phyloP scores from a whole-genome alignment of 2,888 invertebrate genomes.

The Conops quadrifasciatus region DNA sequence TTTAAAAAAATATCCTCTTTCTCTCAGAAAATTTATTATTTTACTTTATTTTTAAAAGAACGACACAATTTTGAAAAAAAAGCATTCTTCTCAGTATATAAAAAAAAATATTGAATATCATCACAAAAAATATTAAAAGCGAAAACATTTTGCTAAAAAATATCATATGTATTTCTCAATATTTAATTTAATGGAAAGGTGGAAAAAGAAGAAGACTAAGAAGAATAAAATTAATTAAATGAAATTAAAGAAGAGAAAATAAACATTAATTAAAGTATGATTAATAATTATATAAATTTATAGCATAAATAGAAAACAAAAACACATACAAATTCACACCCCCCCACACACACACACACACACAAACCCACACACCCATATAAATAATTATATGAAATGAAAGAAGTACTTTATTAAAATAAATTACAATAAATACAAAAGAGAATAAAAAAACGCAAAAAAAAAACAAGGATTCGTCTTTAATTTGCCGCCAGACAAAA shows the following conservation, averaged over 20 bases:
- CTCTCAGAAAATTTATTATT: no score
- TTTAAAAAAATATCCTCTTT: no score
- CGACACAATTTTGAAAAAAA: no score
- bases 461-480: conserved; percentile 14
- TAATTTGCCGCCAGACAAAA: neutral
- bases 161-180: no score
- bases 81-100: no score
- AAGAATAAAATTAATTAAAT: neutral
- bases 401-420: neutral
- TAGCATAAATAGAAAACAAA: no score
- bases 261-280: neutral
- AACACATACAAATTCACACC: no score
- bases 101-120: no score
- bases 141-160: no score
- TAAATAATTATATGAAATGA: conserved; percentile 9
- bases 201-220: neutral
- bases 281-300: no score
- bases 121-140: no score
- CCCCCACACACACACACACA: neutral
- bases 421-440: conserved; percentile 24
- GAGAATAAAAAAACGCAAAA: conserved; percentile 19
- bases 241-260: neutral
- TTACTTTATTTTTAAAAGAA: no score
- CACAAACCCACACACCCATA: conserved; percentile 3
- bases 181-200: neutral